These are phyloP conservation scores for Centruroides sculpturatus DNA, from an alignment of 1,140 invertebrate species.

Conservation along the genomic window DNA sequence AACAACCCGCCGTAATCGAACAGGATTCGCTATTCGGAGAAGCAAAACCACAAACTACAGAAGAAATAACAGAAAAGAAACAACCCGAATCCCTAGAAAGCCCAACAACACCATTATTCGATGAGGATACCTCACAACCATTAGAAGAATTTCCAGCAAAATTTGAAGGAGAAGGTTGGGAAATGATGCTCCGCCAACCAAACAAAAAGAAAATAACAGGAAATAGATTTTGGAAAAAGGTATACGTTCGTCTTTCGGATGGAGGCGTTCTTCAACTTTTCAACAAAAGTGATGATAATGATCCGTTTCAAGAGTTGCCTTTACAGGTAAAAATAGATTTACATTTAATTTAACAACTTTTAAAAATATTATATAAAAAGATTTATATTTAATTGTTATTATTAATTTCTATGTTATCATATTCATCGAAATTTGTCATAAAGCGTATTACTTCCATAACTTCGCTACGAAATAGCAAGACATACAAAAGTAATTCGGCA, in stretches of 20 bases:
- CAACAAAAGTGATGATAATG: constrained; percentile 64
- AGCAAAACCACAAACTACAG: constrained; percentile 11
- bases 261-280: constrained; percentile 71
- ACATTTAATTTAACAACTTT: too few species aligned
- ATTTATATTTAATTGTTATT: too few species aligned
- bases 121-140: constrained; percentile 84
- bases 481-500: too few species aligned
- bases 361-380: too few species aligned
- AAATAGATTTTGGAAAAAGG: constrained; percentile 90
- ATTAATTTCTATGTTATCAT: too few species aligned
- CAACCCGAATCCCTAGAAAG: constrained; percentile 19
- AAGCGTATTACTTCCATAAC: too few species aligned
- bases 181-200: constrained; percentile 88
- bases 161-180: constrained; percentile 79
- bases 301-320: constrained; percentile 52
- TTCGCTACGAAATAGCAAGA: too few species aligned
- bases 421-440: too few species aligned
- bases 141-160: constrained; percentile 75
- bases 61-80: constrained; percentile 12
- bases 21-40: constrained; percentile 12
- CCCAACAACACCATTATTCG: constrained; percentile 56
- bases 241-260: constrained; percentile 71
- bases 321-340: constrained; percentile 45
- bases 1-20: not conserved
- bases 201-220: constrained; percentile 98